Percentiles rank a stretch among this genome's conserved stretches.
These are phyloP conservation scores for Emys orbicularis DNA, from an alignment of 2,797 vertebrate genomes.

Conservation along the genomic window DNA sequence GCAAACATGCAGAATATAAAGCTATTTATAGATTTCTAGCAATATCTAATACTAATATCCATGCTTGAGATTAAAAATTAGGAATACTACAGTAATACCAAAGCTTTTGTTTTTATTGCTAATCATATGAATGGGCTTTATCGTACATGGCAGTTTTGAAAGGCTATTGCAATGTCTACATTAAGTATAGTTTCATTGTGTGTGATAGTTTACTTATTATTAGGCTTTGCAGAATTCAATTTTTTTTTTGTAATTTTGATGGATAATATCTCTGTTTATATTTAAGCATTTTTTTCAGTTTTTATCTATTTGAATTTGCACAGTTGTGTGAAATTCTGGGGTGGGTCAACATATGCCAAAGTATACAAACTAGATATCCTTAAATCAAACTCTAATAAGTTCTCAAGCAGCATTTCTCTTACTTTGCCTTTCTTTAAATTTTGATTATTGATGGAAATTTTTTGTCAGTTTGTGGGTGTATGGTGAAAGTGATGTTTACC, in stretches of 20 bases:
- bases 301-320: not conserved
- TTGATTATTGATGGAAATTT: not conserved
- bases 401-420: not conserved
- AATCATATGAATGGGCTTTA: not conserved
- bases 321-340: not conserved
- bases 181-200: not conserved
- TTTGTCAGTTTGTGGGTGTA: not conserved
- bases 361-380: not conserved
- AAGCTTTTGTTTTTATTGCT: slow-evolving; percentile 16
- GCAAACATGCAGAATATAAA: slow-evolving; percentile 39
- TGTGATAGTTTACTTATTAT: not conserved
- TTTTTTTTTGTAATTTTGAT: not conserved
- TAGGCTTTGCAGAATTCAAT: not conserved
- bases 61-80: slow-evolving; percentile 19
- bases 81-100: not conserved
- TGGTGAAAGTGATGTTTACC: not conserved
- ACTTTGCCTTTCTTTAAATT: not conserved
- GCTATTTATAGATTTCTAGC: slow-evolving; percentile 28
- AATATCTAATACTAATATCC: not conserved
- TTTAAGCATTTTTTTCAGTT: not conserved
- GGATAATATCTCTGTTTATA: not conserved
- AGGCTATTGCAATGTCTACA: not conserved
- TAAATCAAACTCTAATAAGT: not conserved
- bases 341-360: not conserved
- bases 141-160: not conserved